A percentile compares a stretch with the other conserved stretches of the same genome.
These are phyloP conservation scores for Chaenodraco wilsoni DNA, from an alignment of 2,797 vertebrate species.

Conservation along the genomic window DNA sequence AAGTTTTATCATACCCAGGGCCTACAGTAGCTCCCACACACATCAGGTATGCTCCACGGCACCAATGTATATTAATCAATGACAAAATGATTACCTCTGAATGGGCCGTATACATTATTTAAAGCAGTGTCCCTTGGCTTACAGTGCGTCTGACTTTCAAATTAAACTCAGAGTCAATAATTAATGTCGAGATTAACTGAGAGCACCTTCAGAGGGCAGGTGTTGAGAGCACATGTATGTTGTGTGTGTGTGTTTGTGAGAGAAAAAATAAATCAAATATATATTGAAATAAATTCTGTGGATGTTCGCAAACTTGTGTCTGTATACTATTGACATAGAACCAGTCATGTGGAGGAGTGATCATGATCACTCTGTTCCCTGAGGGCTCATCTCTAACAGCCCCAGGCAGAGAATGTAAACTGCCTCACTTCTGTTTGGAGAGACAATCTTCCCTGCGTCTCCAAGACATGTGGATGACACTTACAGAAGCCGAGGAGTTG, in stretches of 20 bases:
- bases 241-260: conserved; percentile 22
- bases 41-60: conserved; percentile 80
- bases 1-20: conserved; percentile 74
- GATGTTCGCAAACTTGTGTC: conserved; percentile 4
- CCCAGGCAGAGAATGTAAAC: conserved; percentile 54
- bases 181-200: conserved; percentile 85
- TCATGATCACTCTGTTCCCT: conserved; percentile 72
- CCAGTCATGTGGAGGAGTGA: conserved; percentile 85
- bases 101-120: conserved; percentile 85
- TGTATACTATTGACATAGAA: conserved; percentile 89
- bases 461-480: conserved; percentile 55
- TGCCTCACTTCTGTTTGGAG: conserved; percentile 50
- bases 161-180: conserved; percentile 86
- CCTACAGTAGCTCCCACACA: conserved; percentile 61
- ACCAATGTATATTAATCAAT: conserved; percentile 84
- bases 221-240: conserved; percentile 68
- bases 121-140: conserved; percentile 82
- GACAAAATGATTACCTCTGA: conserved; percentile 85
- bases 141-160: conserved; percentile 84
- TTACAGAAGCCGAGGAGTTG: conserved; percentile 31
- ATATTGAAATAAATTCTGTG: conserved; percentile 16
- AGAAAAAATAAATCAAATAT: neutral
- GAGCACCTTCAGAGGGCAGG: conserved; percentile 79
- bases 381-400: conserved; percentile 60
- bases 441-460: conserved; percentile 34